Evolutionary conservation across 2,888 invertebrate species (phyloP), one percentile per base, ranked within the genome.

Genomic region (Anticlea derivata): DNA sequence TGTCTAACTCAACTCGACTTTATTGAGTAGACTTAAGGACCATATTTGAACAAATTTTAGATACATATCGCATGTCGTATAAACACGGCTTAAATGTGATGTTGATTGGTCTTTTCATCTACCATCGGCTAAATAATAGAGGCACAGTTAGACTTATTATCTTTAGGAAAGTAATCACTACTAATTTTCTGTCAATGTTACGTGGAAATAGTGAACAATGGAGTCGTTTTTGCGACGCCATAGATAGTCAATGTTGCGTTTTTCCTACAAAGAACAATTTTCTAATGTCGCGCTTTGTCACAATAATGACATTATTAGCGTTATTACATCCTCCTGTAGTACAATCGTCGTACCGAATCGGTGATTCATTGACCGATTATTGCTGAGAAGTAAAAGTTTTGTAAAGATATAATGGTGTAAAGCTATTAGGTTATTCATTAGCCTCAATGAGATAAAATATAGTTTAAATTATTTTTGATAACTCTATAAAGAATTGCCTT

Each of bases 301-400:
- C 30, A 17, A 30, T 41, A 47, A 38, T 47, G 24, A 8, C 33
- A 47, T 47, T 43, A 47, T 47, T 43, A 52, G 5, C 11, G 43
- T 26, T 22, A 17, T 47, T 37, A 31, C 39, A n/a, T n/a, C n/a
- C n/a, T n/a, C n/a, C n/a, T n/a, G n/a, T n/a, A n/a, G n/a, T n/a
- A n/a, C n/a, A n/a, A n/a, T n/a, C n/a, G 10, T n/a, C 27, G 52
- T 34, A 29, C 39, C 43, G 26, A 53, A 53, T 53, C 48, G 53
- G 29, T 52, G 43, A 44, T 39, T 39, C 20, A 17, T 23, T 30
- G 33, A 22, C 10, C 8, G 24, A 35, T 35, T 45, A 40, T 22
- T 17, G n/a, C 5, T 30, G 7, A 26, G 12, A 43, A 37, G 35
- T 34, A 24, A 13, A 22, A 24, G 2, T 5, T 1, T 3, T 13